Conservation (phyloP, 1,140 invertebrate genomes). For the Drosophila tsacasi region DNA sequence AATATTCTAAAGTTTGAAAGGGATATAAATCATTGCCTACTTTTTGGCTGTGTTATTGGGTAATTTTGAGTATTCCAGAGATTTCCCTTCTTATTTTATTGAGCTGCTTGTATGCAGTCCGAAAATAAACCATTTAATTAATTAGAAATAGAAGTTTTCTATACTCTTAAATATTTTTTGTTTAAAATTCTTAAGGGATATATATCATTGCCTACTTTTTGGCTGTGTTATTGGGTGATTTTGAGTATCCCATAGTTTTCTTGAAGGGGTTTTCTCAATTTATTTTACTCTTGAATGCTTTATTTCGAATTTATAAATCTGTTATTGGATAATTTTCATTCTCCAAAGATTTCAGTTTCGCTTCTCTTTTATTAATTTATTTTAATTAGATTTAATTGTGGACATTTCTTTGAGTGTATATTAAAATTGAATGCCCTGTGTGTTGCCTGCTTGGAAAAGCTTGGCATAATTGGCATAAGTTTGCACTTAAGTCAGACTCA, state of each 20-base stretch:
- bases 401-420: conserved; percentile 9
- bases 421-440: conserved; percentile 30
- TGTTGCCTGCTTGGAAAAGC: conserved; percentile 52
- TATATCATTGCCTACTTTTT: background rate
- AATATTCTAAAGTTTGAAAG: background rate
- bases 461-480: conserved; percentile 80
- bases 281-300: background rate
- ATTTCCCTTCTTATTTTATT: conserved; percentile 1
- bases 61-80: too few species aligned
- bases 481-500: conserved; percentile 78
- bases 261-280: too few species aligned
- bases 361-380: background rate
- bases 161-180: too few species aligned
- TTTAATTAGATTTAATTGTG: background rate
- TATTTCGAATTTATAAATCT: background rate
- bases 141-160: too few species aligned
- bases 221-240: too few species aligned
- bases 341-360: background rate
- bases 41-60: background rate
- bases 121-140: background rate
- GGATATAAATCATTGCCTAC: background rate
- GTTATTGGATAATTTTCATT: background rate
- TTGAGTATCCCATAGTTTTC: too few species aligned
- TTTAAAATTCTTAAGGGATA: background rate
- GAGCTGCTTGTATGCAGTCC: background rate